Conservation (phyloP, 2,113 vertebrate genomes). For the Pogonocichla stellata region DNA sequence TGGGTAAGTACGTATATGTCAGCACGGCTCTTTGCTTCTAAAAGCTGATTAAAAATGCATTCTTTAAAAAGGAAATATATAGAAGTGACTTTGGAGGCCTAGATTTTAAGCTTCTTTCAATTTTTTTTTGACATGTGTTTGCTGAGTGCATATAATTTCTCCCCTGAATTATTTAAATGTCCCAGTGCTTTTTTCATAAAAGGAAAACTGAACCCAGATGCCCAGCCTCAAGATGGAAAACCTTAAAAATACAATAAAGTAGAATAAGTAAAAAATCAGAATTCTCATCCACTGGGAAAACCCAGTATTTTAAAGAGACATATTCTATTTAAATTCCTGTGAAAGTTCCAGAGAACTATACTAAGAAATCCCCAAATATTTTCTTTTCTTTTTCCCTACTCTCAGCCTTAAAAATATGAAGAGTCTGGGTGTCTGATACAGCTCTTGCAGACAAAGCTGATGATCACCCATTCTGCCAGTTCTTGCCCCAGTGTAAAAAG, state of each 20-base stretch:
- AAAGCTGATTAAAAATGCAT: constrained; percentile 63
- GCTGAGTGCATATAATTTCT: constrained; percentile 10
- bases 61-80: constrained; percentile 28
- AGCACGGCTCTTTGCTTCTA: constrained; percentile 10
- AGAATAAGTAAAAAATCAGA: not conserved
- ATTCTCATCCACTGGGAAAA: not conserved
- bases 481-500: accelerated
- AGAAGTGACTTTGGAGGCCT: constrained; percentile 27
- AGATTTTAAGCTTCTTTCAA: constrained; percentile 26
- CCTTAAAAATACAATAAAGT: not conserved
- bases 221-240: not conserved
- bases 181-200: constrained; percentile 18
- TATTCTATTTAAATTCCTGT: not conserved
- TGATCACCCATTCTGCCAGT: not conserved
- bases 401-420: not conserved
- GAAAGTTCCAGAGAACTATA: not conserved
- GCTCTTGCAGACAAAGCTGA: not conserved
- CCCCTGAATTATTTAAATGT: constrained; percentile 53
- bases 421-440: not conserved
- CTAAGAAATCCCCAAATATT: not conserved
- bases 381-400: not conserved
- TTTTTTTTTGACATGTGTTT: constrained; percentile 40
- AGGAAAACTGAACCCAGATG: constrained; percentile 26
- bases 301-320: not conserved
- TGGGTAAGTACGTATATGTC: not conserved